These are phyloP conservation scores for Calosoma granatense DNA, from an alignment of 1,140 invertebrate genomes.

Conservation along the genomic window DNA sequence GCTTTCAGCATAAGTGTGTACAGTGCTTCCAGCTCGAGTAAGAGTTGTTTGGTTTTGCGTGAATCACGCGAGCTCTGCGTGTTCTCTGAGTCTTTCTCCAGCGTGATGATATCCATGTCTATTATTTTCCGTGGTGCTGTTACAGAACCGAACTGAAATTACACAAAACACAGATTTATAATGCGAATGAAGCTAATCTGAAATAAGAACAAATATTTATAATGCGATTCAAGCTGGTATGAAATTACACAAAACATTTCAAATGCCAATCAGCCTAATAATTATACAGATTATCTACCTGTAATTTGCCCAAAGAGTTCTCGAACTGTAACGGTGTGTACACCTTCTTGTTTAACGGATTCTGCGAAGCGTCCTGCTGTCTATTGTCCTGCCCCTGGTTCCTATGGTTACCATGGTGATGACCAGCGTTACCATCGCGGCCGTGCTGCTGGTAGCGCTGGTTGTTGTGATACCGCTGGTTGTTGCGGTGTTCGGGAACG, in stretches of 20 bases:
- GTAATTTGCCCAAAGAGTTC: constrained; percentile 80
- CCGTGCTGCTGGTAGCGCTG: constrained; percentile 30
- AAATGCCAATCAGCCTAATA: too few species aligned
- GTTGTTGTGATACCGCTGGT: constrained; percentile 44
- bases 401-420: constrained; percentile 21
- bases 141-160: constrained; percentile 67
- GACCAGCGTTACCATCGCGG: constrained; percentile 28
- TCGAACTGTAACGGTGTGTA: constrained; percentile 81
- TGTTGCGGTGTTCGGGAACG: constrained; percentile 28
- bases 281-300: constrained; percentile 35
- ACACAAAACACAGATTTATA: constrained; percentile 3
- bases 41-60: constrained; percentile 60
- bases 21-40: constrained; percentile 71
- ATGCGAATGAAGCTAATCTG: background rate
- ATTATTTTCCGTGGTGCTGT: constrained; percentile 90
- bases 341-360: constrained; percentile 41
- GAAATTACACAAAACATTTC: too few species aligned
- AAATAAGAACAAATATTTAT: too few species aligned
- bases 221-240: too few species aligned
- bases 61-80: constrained; percentile 39
- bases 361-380: constrained; percentile 37
- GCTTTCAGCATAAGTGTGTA: constrained; percentile 58
- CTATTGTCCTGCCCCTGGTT: constrained; percentile 35
- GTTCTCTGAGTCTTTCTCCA: constrained; percentile 42
- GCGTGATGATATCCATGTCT: constrained; percentile 68